phyloP scores from a whole-genome alignment of 2,797 vertebrate genomes.

The Anabacerthia variegaticeps region DNA sequence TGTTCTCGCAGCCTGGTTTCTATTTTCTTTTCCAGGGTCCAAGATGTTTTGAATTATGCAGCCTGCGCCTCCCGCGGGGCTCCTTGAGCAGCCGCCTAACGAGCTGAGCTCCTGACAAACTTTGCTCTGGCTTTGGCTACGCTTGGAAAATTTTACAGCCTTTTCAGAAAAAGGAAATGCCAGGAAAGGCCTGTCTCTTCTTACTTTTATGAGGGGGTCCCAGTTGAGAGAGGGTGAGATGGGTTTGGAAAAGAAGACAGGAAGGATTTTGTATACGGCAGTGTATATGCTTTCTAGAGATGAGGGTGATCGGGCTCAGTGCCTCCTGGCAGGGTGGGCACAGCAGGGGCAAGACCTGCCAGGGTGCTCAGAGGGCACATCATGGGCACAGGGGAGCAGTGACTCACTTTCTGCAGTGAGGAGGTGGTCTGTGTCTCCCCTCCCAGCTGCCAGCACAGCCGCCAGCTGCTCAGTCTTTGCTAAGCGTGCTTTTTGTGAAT shows the following conservation, averaged over 20 bases:
- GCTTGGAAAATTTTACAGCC: conserved; percentile 71
- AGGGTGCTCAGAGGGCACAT: fast-evolving
- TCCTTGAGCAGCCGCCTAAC: conserved; percentile 67
- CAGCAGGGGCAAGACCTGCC: fast-evolving
- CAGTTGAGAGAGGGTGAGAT: neutral
- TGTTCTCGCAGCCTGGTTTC: conserved; percentile 24
- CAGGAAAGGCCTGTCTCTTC: conserved; percentile 67
- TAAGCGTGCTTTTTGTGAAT: neutral
- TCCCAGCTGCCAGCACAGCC: neutral
- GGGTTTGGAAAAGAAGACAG: neutral
- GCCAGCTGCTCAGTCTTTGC: neutral
- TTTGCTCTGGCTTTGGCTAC: conserved; percentile 57
- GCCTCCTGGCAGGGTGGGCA: neutral
- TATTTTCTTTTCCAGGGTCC: conserved; percentile 68
- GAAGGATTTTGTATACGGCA: neutral
- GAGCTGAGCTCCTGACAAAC: conserved; percentile 71
- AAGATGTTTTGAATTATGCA: conserved; percentile 71
- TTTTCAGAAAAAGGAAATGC: conserved; percentile 74
- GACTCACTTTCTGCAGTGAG: neutral
- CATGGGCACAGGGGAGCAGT: neutral
- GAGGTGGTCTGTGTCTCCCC: neutral
- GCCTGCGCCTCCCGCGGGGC: conserved; percentile 52
- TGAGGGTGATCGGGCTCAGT: fast-evolving
- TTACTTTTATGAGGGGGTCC: conserved; percentile 69
- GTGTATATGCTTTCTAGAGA: neutral